Percentiles rank a stretch among this genome's conserved stretches.
These are phyloP conservation scores for Geotrypetes seraphini DNA, from an alignment of 2,797 vertebrate genomes.

Conservation along the genomic window DNA sequence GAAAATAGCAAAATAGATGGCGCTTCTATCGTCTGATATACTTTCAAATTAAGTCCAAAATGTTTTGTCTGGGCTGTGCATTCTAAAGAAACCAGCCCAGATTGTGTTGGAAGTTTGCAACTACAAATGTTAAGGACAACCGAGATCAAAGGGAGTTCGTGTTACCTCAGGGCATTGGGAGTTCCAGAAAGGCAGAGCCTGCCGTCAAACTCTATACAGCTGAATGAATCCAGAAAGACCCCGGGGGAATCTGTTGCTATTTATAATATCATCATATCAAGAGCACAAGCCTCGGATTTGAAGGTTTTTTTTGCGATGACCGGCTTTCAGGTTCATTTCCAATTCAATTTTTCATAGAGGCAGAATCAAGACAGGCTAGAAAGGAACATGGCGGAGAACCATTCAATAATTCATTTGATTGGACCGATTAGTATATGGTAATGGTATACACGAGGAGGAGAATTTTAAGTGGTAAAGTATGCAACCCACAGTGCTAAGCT, in stretches of 20 bases:
- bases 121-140: background rate
- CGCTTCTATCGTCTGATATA: no score
- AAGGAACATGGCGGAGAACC: background rate
- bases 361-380: background rate
- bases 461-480: no score
- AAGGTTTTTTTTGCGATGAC: constrained; percentile 16
- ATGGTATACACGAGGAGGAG: no score
- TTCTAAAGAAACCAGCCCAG: rapidly evolving
- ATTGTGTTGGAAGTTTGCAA: background rate
- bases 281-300: constrained; percentile 23
- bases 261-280: constrained; percentile 13
- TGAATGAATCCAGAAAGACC: constrained; percentile 3
- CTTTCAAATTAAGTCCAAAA: no score
- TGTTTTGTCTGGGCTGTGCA: no score
- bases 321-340: background rate
- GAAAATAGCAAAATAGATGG: no score
- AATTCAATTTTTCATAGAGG: background rate
- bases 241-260: constrained; percentile 18
- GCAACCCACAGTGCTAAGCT: no score
- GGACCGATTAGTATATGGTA: no score
- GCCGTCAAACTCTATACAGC: constrained; percentile 2
- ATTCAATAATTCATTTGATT: background rate
- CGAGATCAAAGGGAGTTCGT: background rate
- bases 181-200: constrained; percentile 1
- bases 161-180: constrained; percentile 3